Evolutionary conservation across 2,888 invertebrate species (phyloP), one percentile per base, ranked within the genome.

Genomic region (Automeris io): DNA sequence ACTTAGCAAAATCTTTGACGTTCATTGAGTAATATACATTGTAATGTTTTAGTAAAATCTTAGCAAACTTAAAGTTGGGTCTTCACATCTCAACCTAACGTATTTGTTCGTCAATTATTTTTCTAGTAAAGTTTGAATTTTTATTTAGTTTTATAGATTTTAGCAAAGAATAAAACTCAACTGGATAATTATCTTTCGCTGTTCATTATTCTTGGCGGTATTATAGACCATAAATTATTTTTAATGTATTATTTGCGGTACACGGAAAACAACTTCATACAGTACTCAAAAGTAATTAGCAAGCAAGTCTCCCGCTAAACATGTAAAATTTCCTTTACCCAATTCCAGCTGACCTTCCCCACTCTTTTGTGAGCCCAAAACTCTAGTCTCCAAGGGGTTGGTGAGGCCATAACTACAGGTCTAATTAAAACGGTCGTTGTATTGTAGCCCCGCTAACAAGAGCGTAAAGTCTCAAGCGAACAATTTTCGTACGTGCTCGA

Each of bases 381-480:
- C 3, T 16, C n/a, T 3, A 3, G 18, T n/a, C 18, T 37, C 9
- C 16, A 18, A 18, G 31, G 18, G 7, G 37, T 3, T 6, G 5
- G 4, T 22, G 6, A 18, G 1, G 16, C 18, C 18, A 32, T 32
- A 31, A 23, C 11, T 18, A 24, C 26, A 33, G 37, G 0, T 39
- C 35, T 39, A 11, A 6, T 8, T 36, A 35, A 39, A 21, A 7
- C 36, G 39, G 42, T 22, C 2, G 11, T 1, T 9, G 19, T 21
- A 35, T 29, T 35, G 32, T 37, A 37, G 37, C 31, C 32, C 37
- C 24, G 24, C 25, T 33, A 64, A 70, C 51, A 72, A 67, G 69
- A 74, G 64, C 72, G 71, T 71, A 74, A 73, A 72, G 59, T 43
- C 47, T 51, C 46, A 54, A 48, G 51, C 54, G 48, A 41, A 49